Conservation (phyloP, 2,888 invertebrate species). For the Eubasilissa splendida region DNA sequence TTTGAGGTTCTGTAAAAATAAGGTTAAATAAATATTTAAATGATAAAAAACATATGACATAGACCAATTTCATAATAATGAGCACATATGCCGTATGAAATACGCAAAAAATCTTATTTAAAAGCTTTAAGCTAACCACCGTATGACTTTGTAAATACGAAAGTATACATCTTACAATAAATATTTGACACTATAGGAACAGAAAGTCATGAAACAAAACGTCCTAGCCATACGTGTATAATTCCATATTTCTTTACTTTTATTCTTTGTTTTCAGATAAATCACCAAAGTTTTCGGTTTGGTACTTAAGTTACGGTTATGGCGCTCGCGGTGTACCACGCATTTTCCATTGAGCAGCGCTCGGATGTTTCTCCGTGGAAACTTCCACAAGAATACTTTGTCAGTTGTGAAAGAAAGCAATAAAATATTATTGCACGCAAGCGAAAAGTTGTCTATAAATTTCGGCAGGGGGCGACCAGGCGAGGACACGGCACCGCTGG, state of each 20-base stretch:
- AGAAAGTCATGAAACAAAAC: slow-evolving; percentile 15
- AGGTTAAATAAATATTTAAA: too few relatives aligned
- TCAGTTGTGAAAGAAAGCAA: slow-evolving; percentile 50
- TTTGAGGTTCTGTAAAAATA: too few relatives aligned
- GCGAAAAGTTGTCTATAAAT: slow-evolving; percentile 57
- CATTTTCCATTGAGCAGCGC: slow-evolving; percentile 49
- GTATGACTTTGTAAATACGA: too few relatives aligned
- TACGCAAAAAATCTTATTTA: too few relatives aligned
- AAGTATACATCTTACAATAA: background rate
- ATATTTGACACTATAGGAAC: background rate
- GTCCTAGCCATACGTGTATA: slow-evolving; percentile 3
- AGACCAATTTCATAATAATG: too few relatives aligned
- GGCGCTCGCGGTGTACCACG: slow-evolving; percentile 47
- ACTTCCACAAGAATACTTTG: slow-evolving; percentile 53
- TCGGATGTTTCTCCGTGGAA: slow-evolving; percentile 41
- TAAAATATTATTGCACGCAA: slow-evolving; percentile 42
- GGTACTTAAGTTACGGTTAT: slow-evolving; percentile 45
- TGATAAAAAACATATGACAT: too few relatives aligned
- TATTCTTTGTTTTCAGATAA: slow-evolving; percentile 55
- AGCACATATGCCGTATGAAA: too few relatives aligned
- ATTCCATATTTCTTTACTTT: slow-evolving; percentile 46
- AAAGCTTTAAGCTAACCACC: too few relatives aligned
- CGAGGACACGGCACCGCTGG: slow-evolving; percentile 12
- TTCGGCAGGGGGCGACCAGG: slow-evolving; percentile 26
- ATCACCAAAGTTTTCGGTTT: slow-evolving; percentile 54